Base-by-base conservation (phyloP, 1,140 invertebrate species). In the Maconellicoccus hirsutus region DNA sequence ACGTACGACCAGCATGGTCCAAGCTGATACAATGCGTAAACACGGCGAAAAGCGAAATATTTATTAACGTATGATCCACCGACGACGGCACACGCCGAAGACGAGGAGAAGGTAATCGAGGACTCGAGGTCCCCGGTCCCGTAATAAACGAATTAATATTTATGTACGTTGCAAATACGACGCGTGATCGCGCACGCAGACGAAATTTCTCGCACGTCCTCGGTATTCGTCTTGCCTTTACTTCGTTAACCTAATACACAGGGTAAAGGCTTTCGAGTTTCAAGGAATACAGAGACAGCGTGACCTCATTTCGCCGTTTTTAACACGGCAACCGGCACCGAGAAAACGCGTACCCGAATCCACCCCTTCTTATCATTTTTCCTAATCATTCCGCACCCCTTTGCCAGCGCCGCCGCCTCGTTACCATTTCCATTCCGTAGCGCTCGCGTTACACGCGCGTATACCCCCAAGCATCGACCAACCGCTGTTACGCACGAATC, bases 221-320 rank as follows among this genome's bases (percentile, higher is more conserved):
- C 3, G 12, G 12, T 16, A 52, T 16, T 52, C 16, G 42, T 52
- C 42, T 52, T 52, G 6, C 12, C 42, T 66, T 66, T 25, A 4
- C 61, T 10, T 66, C 25, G 25, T 66, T 66, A 66, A 66, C 61
- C 21, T 66, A 59, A n/a, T 4, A 4, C 16, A 59, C 52, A 16
- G n/a, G 16, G 52, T 7, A 4, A 7, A 59, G 16, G 52, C 4
- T 16, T 4, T 23, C 61, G 61, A 66, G 14, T 66, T 66, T 66
- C 61, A 8, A 66, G 25, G 19, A 66, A 66, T 66, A 25, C 3
- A 22, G 61, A 66, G 61, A 66, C 61, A 66, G 61, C 61, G 61
- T 66, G 61, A 66, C 61, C 61, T 66, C 61, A 66, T 66, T 66
- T 66, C 21, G 10, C 21, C 61, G 61, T 26, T 66, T 66, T 66